Evolutionary conservation across 2,888 invertebrate genomes (phyloP).

Genomic region (Drosophila limbata): DNA sequence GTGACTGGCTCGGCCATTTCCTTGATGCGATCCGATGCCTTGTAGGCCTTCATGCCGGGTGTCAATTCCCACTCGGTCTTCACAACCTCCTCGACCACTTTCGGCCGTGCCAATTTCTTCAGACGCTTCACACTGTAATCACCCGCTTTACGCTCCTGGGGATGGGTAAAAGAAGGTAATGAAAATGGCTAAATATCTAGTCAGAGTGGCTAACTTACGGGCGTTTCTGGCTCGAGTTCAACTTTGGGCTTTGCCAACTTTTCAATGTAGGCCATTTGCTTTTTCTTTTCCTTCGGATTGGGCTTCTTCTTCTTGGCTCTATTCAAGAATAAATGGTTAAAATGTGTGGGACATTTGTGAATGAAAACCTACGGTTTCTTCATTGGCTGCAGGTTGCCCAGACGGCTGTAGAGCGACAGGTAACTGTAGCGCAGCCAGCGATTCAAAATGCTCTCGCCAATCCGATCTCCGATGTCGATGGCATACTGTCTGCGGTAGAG

Average conservation of each 20-base stretch:
- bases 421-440: slow-evolving; percentile 79
- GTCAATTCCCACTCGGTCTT: slow-evolving; percentile 72
- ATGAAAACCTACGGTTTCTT: slow-evolving; percentile 62
- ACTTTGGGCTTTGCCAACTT: slow-evolving; percentile 79
- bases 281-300: slow-evolving; percentile 66
- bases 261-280: slow-evolving; percentile 52
- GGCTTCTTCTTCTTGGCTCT: slow-evolving; percentile 68
- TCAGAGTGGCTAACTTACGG: slow-evolving; percentile 52
- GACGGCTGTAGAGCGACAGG: slow-evolving; percentile 82
- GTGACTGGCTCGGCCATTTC: slow-evolving; percentile 44
- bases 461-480: slow-evolving; percentile 38
- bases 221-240: slow-evolving; percentile 40
- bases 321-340: neutral
- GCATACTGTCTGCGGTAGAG: slow-evolving; percentile 41
- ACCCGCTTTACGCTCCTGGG: slow-evolving; percentile 47
- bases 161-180: neutral
- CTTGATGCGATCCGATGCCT: slow-evolving; percentile 55
- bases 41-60: slow-evolving; percentile 40
- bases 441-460: slow-evolving; percentile 72
- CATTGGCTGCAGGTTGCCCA: slow-evolving; percentile 76
- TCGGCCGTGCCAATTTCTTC: slow-evolving; percentile 70
- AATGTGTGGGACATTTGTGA: no score
- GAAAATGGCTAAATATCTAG: neutral
- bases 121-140: slow-evolving; percentile 51
- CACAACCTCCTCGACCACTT: slow-evolving; percentile 29